Evolutionary conservation across 2,888 invertebrate species (phyloP).

Genomic region (Silvanus unidentatus): DNA sequence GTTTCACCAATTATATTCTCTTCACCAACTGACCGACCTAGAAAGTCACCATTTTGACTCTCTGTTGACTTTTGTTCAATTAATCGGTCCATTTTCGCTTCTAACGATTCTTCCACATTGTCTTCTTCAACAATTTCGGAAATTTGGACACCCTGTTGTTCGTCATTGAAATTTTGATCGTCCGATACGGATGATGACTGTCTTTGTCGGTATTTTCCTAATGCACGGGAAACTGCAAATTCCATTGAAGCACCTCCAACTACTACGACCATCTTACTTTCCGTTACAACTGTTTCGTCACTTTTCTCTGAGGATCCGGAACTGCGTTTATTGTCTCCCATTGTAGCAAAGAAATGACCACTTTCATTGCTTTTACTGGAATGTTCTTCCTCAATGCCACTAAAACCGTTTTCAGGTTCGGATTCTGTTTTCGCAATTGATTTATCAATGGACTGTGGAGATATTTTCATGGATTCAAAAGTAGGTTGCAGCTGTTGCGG

Average conservation of each 20-base stretch:
- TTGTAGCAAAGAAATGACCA: slow-evolving; percentile 63
- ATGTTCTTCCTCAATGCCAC: slow-evolving; percentile 51
- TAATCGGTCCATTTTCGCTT: slow-evolving; percentile 15
- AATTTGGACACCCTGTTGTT: slow-evolving; percentile 29
- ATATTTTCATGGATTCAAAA: slow-evolving; percentile 20
- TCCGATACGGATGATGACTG: slow-evolving; percentile 67
- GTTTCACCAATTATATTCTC: slow-evolving; percentile 55
- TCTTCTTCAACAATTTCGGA: slow-evolving; percentile 31
- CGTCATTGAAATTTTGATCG: slow-evolving; percentile 50
- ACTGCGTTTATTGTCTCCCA: slow-evolving; percentile 66
- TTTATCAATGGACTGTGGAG: slow-evolving; percentile 24
- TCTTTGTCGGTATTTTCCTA: slow-evolving; percentile 72
- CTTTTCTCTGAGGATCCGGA: slow-evolving; percentile 57
- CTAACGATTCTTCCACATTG: slow-evolving; percentile 11
- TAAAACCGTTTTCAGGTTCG: slow-evolving; percentile 39
- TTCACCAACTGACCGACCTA: slow-evolving; percentile 39
- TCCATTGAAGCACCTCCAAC: slow-evolving; percentile 68
- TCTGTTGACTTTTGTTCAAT: slow-evolving; percentile 37
- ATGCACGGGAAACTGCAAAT: slow-evolving; percentile 75
- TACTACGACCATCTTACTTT: slow-evolving; percentile 49
- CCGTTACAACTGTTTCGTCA: slow-evolving; percentile 48
- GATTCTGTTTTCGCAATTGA: slow-evolving; percentile 40
- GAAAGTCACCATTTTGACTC: slow-evolving; percentile 32
- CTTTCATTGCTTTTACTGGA: slow-evolving; percentile 57
- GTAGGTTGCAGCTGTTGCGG: slow-evolving; percentile 22